These are phyloP conservation scores for Trilocha varians DNA, from an alignment of 2,888 invertebrate species.

Conservation along the genomic window DNA sequence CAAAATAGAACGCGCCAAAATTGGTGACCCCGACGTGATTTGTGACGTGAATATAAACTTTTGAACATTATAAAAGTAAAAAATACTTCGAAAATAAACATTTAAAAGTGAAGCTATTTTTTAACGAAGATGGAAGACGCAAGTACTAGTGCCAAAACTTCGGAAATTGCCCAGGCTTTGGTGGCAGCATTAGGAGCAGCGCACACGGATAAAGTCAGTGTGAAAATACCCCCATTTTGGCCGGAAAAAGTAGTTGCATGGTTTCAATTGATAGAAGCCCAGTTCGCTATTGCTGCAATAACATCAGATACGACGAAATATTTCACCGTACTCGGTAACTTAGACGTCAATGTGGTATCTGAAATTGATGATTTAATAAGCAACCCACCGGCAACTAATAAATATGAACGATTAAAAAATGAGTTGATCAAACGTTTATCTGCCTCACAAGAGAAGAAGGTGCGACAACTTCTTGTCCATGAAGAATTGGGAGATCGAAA, in stretches of 20 bases:
- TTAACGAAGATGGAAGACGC: too few species aligned
- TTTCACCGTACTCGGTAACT: conserved; percentile 10
- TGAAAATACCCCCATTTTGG: neutral
- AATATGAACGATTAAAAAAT: conserved; percentile 6
- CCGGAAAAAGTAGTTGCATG: neutral
- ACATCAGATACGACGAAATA: conserved; percentile 16
- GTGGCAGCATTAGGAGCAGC: too few species aligned
- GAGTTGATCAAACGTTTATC: conserved; percentile 10
- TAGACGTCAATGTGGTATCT: conserved; percentile 8
- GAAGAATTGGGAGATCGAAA: conserved; percentile 17
- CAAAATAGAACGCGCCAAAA: too few species aligned
- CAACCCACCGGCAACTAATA: conserved; percentile 10
- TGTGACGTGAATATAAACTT: too few species aligned
- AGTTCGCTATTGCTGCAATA: conserved; percentile 14
- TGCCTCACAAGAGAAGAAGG: conserved; percentile 13
- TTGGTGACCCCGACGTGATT: too few species aligned
- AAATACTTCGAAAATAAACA: too few species aligned
- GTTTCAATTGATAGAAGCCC: conserved; percentile 10
- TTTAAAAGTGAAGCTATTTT: too few species aligned
- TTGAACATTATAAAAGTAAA: too few species aligned
- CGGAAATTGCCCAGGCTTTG: too few species aligned
- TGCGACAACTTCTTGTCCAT: conserved; percentile 13
- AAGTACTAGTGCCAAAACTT: too few species aligned
- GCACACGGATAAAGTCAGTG: too few species aligned
- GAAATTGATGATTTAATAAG: conserved; percentile 15